Percentiles rank a stretch among this genome's conserved stretches.
Conservation (phyloP, 2,888 invertebrate genomes). For the Gastrophysa polygoni region DNA sequence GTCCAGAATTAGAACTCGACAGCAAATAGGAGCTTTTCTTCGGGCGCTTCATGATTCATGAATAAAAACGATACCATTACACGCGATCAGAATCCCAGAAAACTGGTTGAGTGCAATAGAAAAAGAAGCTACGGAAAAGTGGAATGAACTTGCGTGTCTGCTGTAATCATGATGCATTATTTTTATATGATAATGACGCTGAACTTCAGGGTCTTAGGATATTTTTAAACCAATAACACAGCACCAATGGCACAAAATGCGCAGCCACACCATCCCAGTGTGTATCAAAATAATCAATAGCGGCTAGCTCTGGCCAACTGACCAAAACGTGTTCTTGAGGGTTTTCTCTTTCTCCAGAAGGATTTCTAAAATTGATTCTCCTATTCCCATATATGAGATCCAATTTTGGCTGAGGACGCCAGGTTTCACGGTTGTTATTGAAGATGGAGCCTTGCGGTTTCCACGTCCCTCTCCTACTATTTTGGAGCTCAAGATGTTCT, state of each 20-base stretch:
- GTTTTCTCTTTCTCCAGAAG: no score
- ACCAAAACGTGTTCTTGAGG: no score
- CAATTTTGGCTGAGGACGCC: no score
- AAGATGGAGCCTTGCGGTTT: no score
- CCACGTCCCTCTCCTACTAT: no score
- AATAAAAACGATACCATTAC: constrained; percentile 32
- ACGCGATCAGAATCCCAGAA: constrained; percentile 34
- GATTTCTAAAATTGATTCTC: no score
- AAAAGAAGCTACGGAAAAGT: constrained; percentile 19
- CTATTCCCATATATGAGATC: no score
- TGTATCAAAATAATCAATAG: no score
- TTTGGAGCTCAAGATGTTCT: no score
- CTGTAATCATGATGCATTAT: constrained; percentile 39
- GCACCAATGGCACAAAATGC: background rate
- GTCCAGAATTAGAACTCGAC: constrained; percentile 15
- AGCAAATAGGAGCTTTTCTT: constrained; percentile 9
- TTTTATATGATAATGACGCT: constrained; percentile 38
- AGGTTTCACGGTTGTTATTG: no score
- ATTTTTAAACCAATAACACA: constrained; percentile 32
- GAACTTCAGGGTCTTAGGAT: constrained; percentile 32
- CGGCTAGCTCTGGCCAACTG: no score
- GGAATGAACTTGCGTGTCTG: constrained; percentile 40
- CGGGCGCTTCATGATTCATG: constrained; percentile 18
- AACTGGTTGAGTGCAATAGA: constrained; percentile 18
- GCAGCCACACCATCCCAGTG: background rate